Conservation (phyloP, 92 coral and sea anemone genomes). For the Diadumene lineata region DNA sequence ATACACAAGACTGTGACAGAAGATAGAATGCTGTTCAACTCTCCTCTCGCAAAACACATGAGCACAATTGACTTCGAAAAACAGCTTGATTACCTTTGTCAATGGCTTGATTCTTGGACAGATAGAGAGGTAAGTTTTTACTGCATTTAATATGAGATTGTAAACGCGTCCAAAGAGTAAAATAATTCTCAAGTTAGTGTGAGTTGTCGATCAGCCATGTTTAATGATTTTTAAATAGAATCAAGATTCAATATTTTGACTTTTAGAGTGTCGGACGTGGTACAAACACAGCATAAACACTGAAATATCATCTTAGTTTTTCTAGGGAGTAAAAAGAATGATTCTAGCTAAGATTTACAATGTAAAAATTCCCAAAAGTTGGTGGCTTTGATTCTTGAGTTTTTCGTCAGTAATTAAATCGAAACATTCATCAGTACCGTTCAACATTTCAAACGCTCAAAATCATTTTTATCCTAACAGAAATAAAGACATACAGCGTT, state of each 20-base stretch:
- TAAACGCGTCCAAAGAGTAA: slow-evolving; percentile 4
- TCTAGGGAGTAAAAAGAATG: too few relatives aligned
- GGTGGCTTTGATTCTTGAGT: too few relatives aligned
- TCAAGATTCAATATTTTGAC: slow-evolving; percentile 10
- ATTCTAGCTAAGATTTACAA: too few relatives aligned
- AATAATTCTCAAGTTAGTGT: background rate
- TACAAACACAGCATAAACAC: background rate
- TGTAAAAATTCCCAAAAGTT: too few relatives aligned
- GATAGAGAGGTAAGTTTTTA: slow-evolving; percentile 71
- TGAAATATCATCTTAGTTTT: too few relatives aligned
- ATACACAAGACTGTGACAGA: too few relatives aligned
- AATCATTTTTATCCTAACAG: too few relatives aligned
- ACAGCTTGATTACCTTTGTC: slow-evolving; percentile 86
- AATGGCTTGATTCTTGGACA: slow-evolving; percentile 94
- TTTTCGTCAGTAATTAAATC: too few relatives aligned
- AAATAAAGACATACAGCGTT: too few relatives aligned
- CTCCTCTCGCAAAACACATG: slow-evolving; percentile 72
- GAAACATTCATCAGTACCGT: too few relatives aligned
- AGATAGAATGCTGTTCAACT: slow-evolving; percentile 4
- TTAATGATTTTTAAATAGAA: slow-evolving; percentile 25
- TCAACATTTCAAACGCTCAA: too few relatives aligned
- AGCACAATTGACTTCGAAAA: slow-evolving; percentile 90
- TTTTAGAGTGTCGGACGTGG: background rate
- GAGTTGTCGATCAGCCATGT: background rate
- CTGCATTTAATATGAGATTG: background rate